A percentile compares a stretch with the other conserved stretches of the same genome.
These are phyloP conservation scores for Drosophila subpulchrella DNA, from an alignment of 1,140 invertebrate genomes.

Conservation along the genomic window DNA sequence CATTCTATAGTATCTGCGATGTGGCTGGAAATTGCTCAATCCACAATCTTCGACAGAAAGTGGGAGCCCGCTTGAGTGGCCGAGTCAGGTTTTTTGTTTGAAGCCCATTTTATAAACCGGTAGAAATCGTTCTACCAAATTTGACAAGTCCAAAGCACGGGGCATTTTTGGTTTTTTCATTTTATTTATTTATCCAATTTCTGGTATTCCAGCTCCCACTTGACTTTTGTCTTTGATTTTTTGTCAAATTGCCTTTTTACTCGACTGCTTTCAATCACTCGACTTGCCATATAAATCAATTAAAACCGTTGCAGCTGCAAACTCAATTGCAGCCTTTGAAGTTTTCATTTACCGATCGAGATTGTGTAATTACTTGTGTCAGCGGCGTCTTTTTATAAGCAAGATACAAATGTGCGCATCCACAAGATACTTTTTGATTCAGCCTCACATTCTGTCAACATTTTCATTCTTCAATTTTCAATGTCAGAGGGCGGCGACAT, in stretches of 20 bases:
- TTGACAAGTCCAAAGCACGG: constrained; percentile 62
- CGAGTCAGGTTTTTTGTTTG: constrained; percentile 22
- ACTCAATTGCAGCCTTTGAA: constrained; percentile 68
- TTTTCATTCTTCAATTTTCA: constrained; percentile 47
- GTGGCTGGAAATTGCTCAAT: constrained; percentile 67
- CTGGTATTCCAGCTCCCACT: constrained; percentile 35
- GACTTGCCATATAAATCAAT: constrained; percentile 68
- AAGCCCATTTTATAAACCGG: constrained; percentile 57
- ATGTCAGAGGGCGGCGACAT: constrained; percentile 63
- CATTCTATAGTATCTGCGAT: constrained; percentile 25
- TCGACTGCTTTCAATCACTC: constrained; percentile 57
- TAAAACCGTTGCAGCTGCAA: constrained; percentile 69
- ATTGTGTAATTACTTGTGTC: constrained; percentile 46
- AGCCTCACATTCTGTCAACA: constrained; percentile 30
- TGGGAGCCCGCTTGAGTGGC: constrained; percentile 31
- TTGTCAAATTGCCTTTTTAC: constrained; percentile 44
- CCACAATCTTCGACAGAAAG: constrained; percentile 57
- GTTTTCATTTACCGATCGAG: constrained; percentile 36
- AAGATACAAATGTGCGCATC: constrained; percentile 17
- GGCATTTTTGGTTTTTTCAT: constrained; percentile 37
- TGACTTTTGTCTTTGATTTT: constrained; percentile 24
- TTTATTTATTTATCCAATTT: constrained; percentile 31
- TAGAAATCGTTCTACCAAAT: constrained; percentile 80
- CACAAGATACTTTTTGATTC: constrained; percentile 21
- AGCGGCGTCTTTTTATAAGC: constrained; percentile 10